Evolutionary conservation across 1,140 invertebrate species (phyloP).

Genomic region (Bombus turneri): DNA sequence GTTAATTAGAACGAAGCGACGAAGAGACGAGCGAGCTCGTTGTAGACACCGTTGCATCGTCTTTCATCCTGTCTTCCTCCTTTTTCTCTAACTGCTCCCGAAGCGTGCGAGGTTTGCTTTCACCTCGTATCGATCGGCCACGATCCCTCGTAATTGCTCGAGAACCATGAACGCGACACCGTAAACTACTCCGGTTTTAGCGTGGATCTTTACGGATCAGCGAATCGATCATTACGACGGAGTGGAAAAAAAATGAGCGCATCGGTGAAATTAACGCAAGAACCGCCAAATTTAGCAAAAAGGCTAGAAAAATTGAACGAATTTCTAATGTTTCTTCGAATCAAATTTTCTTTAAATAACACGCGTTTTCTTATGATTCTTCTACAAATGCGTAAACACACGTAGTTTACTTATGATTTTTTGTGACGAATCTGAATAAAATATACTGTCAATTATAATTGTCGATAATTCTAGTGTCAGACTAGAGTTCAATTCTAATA

Average conservation of each 20-base stretch:
- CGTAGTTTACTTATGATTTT: too few species aligned
- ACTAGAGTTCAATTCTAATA: background rate
- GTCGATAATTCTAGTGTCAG: too few species aligned
- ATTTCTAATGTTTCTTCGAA: too few species aligned
- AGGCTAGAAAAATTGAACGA: too few species aligned
- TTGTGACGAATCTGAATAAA: too few species aligned
- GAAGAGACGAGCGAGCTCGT: background rate
- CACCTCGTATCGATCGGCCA: slow-evolving; percentile 15
- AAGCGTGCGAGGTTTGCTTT: slow-evolving; percentile 19
- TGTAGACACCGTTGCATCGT: background rate
- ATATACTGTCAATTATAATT: too few species aligned
- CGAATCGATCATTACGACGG: too few species aligned
- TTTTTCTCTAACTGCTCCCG: background rate
- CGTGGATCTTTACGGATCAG: background rate
- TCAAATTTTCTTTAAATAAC: too few species aligned
- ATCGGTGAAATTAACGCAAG: background rate
- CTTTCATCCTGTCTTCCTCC: background rate
- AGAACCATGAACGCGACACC: slow-evolving; percentile 24
- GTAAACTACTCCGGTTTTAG: slow-evolving; percentile 23
- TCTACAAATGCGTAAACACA: too few species aligned
- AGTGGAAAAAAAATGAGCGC: background rate
- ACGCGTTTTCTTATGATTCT: too few species aligned
- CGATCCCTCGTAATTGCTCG: slow-evolving; percentile 17
- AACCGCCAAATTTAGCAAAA: too few species aligned
- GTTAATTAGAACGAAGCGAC: slow-evolving; percentile 40